Percentiles rank a stretch among this genome's conserved stretches.
Conservation (phyloP, 1,140 invertebrate genomes). For the Pogonomyrmex barbatus region DNA sequence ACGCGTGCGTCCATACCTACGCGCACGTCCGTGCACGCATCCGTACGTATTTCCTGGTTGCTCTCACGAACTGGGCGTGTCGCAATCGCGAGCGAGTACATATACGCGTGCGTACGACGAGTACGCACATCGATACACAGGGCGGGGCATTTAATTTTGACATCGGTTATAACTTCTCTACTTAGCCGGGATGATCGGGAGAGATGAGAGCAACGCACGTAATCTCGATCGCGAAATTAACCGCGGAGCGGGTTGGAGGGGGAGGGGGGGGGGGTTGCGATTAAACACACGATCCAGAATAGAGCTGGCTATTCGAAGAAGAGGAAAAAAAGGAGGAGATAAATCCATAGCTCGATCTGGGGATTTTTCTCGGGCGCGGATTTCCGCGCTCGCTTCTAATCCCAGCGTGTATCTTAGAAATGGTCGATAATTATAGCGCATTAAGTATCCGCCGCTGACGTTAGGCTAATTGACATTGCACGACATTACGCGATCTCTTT, state of each 20-base stretch:
- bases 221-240: conserved; percentile 54
- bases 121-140: conserved; percentile 9
- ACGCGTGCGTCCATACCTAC: background rate
- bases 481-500: background rate
- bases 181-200: conserved; percentile 9
- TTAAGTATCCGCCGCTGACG: conserved; percentile 1
- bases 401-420: background rate
- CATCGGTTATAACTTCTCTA: conserved; percentile 26
- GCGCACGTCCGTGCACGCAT: background rate
- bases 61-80: conserved; percentile 73
- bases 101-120: conserved; percentile 14
- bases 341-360: conserved; percentile 4
- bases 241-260: background rate
- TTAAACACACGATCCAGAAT: background rate
- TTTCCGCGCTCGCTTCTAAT: conserved; percentile 40
- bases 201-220: background rate
- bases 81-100: conserved; percentile 59
- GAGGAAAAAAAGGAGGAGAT: no score
- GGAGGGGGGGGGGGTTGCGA: background rate
- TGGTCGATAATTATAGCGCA: conserved; percentile 15
- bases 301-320: background rate
- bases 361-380: conserved; percentile 10
- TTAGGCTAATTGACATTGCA: conserved; percentile 23
- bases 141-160: conserved; percentile 54
- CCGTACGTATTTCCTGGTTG: conserved; percentile 73